These are phyloP conservation scores for Rhinophrynus dorsalis DNA, from an alignment of 2,797 vertebrate species.

Conservation along the genomic window DNA sequence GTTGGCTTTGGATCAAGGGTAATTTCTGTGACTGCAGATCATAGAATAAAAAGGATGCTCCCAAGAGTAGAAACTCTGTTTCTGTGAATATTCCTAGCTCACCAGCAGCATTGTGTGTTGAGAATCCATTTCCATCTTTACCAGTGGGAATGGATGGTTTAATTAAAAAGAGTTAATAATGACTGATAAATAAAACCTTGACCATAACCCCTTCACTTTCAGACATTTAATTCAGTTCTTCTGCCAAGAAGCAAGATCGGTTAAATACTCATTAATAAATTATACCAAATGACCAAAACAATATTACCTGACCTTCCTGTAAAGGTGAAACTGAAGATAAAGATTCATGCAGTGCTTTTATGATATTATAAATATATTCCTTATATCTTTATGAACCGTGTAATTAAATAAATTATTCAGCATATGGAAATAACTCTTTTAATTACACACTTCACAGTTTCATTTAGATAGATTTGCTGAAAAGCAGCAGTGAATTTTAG, in stretches of 20 bases:
- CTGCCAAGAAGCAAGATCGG: too few relatives aligned
- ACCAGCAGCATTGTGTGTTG: conserved; percentile 37
- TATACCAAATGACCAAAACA: background rate
- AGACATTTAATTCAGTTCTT: background rate
- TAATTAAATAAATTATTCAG: conserved; percentile 4
- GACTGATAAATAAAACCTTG: conserved; percentile 53
- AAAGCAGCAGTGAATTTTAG: background rate
- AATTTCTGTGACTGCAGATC: conserved; percentile 1
- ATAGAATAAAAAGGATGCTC: background rate
- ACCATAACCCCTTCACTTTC: conserved; percentile 49
- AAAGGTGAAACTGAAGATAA: background rate
- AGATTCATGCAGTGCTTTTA: background rate
- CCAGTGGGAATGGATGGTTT: conserved; percentile 50
- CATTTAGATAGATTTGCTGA: background rate
- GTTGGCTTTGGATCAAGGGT: conserved; percentile 22
- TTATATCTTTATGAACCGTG: background rate
- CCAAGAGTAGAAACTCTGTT: background rate
- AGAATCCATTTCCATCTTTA: conserved; percentile 50
- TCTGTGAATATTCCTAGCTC: conserved; percentile 34
- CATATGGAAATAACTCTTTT: conserved; percentile 2
- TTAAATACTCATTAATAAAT: too few relatives aligned
- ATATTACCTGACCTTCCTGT: background rate
- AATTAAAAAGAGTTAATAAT: conserved; percentile 60
- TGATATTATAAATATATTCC: background rate
- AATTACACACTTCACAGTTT: conserved; percentile 1